Conservation (phyloP, 1,140 invertebrate genomes). For the Drosophila pachea region DNA sequence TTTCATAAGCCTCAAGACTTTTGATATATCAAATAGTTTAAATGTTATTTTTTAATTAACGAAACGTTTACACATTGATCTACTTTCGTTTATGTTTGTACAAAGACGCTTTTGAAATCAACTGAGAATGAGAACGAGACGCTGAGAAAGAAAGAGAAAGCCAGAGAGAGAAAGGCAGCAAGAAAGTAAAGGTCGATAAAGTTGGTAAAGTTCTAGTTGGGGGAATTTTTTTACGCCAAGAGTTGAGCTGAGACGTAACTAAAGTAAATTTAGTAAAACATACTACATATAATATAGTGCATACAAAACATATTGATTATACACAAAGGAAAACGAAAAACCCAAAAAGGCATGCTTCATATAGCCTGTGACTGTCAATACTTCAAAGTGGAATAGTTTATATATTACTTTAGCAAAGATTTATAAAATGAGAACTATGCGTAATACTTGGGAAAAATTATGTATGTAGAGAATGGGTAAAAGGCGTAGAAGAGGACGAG, state of each 20-base stretch:
- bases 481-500: conserved; percentile 4
- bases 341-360: conserved; percentile 63
- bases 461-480: conserved; percentile 35
- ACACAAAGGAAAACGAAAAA: conserved; percentile 51
- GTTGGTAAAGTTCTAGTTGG: conserved; percentile 4
- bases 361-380: conserved; percentile 79
- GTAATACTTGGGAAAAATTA: conserved; percentile 21
- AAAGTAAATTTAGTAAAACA: conserved; percentile 61
- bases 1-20: conserved; percentile 63
- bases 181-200: not conserved
- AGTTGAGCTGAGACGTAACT: conserved; percentile 31
- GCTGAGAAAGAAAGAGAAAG: conserved; percentile 10
- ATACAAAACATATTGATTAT: conserved; percentile 64
- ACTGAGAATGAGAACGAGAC: conserved; percentile 22
- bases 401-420: conserved; percentile 73
- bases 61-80: conserved; percentile 49
- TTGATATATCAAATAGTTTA: conserved; percentile 73
- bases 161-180: not conserved
- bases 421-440: conserved; percentile 48
- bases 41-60: conserved; percentile 56
- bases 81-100: conserved; percentile 64
- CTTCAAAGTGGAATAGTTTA: conserved; percentile 75
- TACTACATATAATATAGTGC: conserved; percentile 64
- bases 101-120: conserved; percentile 71
- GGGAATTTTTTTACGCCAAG: conserved; percentile 68